These are phyloP conservation scores for Morone saxatilis DNA, from an alignment of 2,113 vertebrate species.

Conservation along the genomic window DNA sequence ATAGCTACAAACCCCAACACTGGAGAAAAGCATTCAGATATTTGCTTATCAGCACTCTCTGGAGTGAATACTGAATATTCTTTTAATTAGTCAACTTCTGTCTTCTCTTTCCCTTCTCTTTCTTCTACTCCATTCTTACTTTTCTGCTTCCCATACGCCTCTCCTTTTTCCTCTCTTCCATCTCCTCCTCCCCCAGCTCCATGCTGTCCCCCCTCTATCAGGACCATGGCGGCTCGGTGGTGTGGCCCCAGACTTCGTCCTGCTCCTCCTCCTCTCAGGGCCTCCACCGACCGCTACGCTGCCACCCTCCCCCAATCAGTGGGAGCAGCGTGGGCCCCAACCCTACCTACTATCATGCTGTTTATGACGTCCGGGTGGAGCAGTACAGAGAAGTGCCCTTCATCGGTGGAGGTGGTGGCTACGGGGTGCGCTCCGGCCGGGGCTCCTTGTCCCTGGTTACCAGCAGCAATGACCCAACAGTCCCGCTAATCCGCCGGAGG, in stretches of 20 bases:
- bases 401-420: slow-evolving; percentile 41
- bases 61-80: background rate
- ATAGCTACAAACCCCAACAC: no score
- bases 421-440: slow-evolving; percentile 48
- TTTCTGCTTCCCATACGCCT: background rate
- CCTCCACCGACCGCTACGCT: slow-evolving; percentile 58
- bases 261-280: slow-evolving; percentile 69
- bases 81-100: background rate
- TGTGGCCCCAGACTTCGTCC: slow-evolving; percentile 77
- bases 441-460: slow-evolving; percentile 60
- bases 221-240: slow-evolving; percentile 78
- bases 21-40: no score
- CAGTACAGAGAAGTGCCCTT: slow-evolving; percentile 75
- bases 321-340: slow-evolving; percentile 81
- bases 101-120: background rate
- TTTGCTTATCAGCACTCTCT: background rate
- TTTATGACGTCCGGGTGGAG: slow-evolving; percentile 78
- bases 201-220: slow-evolving; percentile 79
- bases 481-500: slow-evolving; percentile 80
- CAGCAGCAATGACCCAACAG: slow-evolving; percentile 63
- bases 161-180: background rate
- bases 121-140: background rate
- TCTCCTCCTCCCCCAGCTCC: slow-evolving; percentile 66
- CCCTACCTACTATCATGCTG: slow-evolving; percentile 84
- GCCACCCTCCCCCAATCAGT: slow-evolving; percentile 74